Evolutionary conservation across 2,888 invertebrate species (phyloP), one percentile per base, ranked within the genome.

Genomic region (Dendrolimus houi): DNA sequence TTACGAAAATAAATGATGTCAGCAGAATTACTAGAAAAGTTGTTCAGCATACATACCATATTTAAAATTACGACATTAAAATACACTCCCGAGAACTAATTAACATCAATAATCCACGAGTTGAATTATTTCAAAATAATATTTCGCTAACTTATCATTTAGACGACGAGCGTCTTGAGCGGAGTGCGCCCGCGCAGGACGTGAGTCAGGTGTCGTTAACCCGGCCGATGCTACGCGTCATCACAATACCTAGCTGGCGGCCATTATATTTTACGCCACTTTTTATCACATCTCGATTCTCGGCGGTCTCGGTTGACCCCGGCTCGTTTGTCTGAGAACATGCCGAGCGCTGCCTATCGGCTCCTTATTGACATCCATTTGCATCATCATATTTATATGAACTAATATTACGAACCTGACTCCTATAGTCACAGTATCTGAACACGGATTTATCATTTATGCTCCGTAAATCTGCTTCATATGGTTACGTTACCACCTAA

Each of bases 161-260:
- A 68, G 69, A 69, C 71, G 68, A 71, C 69, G 69, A 74, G 70
- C 72, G 79, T 76, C 74, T 83, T 79, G 76, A 75, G 77, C 69
- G 70, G 64, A 65, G 69, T 67, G 67, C 60, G 70, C 67, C 66
- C 61, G 64, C 70, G 67, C 77, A 76, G 77, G 75, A 74, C 77
- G 78, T 87, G 87, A 88, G 81, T 87, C 87, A 87, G 85, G 81
- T 81, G 88, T 87, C 87, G 71, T 85, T 86, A 65, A 84, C 86
- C 87, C 80, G 65, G 59, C 59, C 60, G 62, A 59, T 56, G 66
- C 66, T 63, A 54, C 64, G 74, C 79, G 81, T 81, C 87, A 81
- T 78, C 80, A 78, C 80, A 79, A 80, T 79, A 77, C 79, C 81
- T 77, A 80, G 75, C 64, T 72, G 67, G 61, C 67, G 64, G 77